A percentile compares a stretch with the other conserved stretches of the same genome.
These are phyloP conservation scores for Ptilonorhynchus violaceus DNA, from an alignment of 2,113 vertebrate genomes.

Conservation along the genomic window DNA sequence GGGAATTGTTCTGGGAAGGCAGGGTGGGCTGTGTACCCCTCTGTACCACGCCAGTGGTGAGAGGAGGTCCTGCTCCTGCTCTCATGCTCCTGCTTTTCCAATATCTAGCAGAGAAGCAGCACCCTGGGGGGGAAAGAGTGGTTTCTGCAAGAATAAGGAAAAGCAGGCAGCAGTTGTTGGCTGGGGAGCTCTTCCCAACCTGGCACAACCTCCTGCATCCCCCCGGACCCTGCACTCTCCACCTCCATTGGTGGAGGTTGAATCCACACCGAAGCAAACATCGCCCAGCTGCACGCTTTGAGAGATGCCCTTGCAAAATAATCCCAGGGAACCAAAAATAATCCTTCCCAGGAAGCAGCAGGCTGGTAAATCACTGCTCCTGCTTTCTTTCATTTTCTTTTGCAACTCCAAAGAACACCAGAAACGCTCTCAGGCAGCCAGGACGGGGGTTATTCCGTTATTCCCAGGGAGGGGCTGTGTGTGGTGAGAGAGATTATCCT, in stretches of 20 bases:
- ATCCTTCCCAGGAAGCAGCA: neutral
- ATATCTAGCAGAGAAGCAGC: neutral
- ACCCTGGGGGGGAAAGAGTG: neutral
- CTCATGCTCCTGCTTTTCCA: neutral
- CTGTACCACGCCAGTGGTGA: neutral
- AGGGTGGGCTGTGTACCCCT: neutral
- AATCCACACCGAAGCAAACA: neutral
- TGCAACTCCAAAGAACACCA: neutral
- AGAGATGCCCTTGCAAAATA: neutral
- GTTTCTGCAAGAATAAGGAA: neutral
- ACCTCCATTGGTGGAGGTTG: neutral
- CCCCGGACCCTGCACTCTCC: neutral
- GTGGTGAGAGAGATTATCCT: neutral
- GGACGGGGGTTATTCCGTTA: neutral
- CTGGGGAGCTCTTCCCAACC: neutral
- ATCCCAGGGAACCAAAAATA: neutral
- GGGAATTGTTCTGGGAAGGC: neutral
- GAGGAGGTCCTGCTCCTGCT: fast-evolving
- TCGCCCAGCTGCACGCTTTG: neutral
- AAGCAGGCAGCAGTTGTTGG: neutral
- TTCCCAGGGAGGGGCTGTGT: neutral
- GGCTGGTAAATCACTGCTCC: neutral
- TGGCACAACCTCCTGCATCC: neutral
- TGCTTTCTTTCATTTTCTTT: neutral
- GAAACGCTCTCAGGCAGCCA: neutral